Conservation (phyloP, 1,140 invertebrate genomes). For the Scaptomyza montana region DNA sequence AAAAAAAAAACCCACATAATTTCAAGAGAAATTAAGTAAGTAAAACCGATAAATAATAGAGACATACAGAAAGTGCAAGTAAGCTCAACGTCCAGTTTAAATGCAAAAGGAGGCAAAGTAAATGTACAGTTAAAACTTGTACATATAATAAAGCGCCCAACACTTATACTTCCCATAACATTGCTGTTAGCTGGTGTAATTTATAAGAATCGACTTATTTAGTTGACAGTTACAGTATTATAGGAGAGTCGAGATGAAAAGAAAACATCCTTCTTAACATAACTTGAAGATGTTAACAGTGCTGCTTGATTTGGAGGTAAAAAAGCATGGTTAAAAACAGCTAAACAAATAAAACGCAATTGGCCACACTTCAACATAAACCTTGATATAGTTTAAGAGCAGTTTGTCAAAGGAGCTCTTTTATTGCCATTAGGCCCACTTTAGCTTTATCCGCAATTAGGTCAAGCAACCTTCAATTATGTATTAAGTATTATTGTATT, state of each 20-base stretch:
- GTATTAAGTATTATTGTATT: neutral
- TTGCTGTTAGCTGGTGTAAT: neutral
- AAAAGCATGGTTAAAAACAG: too few relatives aligned
- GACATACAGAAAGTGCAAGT: neutral
- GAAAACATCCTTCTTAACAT: too few relatives aligned
- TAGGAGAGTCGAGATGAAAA: too few relatives aligned
- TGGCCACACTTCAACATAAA: neutral
- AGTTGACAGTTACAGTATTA: neutral
- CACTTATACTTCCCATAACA: neutral
- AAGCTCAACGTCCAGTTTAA: neutral
- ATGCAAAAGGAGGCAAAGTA: neutral
- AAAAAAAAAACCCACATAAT: too few relatives aligned
- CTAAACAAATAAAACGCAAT: neutral
- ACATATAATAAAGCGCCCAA: neutral
- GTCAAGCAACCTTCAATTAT: slow-evolving; percentile 1
- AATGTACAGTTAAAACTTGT: neutral
- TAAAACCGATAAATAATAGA: neutral
- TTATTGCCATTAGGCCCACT: neutral
- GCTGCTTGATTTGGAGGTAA: neutral
- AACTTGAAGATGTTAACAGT: neutral
- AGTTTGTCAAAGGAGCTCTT: neutral
- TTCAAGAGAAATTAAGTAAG: too few relatives aligned
- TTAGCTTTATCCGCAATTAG: neutral
- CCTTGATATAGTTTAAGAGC: neutral
- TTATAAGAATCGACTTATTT: too few relatives aligned